phyloP scores from a whole-genome alignment of 2,113 vertebrate species.

The Mirounga angustirostris region DNA sequence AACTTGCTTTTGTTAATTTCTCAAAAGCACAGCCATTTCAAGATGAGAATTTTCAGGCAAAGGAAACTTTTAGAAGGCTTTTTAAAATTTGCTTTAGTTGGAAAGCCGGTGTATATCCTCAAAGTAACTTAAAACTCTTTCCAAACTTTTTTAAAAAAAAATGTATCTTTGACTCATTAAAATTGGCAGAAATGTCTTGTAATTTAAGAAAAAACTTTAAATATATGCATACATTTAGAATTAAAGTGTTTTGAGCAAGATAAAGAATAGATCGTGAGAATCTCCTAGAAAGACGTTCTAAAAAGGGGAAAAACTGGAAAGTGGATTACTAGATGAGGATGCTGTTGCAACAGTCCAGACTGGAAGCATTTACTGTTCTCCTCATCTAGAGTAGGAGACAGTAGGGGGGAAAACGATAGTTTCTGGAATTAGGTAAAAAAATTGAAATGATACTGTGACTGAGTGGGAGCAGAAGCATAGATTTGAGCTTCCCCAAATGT shows the following conservation, averaged over 20 bases:
- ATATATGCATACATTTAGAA: not conserved
- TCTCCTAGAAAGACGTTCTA: not conserved
- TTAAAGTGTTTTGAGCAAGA: not conserved
- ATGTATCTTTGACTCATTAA: not conserved
- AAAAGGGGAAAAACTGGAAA: not conserved
- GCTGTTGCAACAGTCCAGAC: not conserved
- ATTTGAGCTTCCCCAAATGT: not conserved
- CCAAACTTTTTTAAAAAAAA: not conserved
- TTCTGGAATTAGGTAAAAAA: not conserved
- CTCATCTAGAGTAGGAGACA: not conserved
- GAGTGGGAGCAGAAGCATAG: not conserved
- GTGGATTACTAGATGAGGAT: too few species aligned
- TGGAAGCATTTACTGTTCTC: not conserved
- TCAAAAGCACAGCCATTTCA: not conserved
- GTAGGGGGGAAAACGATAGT: not conserved
- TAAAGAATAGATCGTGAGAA: not conserved
- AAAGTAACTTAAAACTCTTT: constrained; percentile 48
- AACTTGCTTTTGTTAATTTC: not conserved
- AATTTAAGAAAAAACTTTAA: not conserved
- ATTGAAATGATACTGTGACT: not conserved
- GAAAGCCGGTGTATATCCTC: not conserved
- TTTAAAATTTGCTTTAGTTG: not conserved
- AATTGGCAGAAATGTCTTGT: not conserved
- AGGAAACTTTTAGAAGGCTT: not conserved
- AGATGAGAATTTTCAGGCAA: constrained; percentile 22